Percentiles rank a stretch among this genome's conserved stretches.
phyloP scores from a whole-genome alignment of 37 sponge, comb jelly and placozoan genomes.

The Halisarca cf. caerulea region DNA sequence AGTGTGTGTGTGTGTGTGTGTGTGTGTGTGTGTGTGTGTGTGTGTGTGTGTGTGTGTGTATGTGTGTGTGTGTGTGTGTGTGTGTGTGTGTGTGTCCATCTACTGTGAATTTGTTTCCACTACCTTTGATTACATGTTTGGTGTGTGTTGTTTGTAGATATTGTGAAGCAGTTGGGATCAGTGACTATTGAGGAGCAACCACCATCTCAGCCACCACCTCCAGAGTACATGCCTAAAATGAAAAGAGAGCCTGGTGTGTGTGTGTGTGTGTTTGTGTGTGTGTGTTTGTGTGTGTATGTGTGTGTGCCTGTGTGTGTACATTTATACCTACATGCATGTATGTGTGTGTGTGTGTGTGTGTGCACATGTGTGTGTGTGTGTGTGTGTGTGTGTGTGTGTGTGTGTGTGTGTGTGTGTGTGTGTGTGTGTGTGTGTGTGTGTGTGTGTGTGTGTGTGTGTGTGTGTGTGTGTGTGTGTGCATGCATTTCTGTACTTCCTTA shows the following conservation, averaged over 20 bases:
- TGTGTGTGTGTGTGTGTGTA: too few relatives aligned
- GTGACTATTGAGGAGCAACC: neutral
- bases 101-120: neutral
- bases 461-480: too few relatives aligned
- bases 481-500: too few relatives aligned
- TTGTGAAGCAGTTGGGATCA: neutral
- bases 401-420: too few relatives aligned
- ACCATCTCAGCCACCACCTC: too few relatives aligned
- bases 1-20: too few relatives aligned
- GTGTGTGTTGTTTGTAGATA: neutral
- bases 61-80: too few relatives aligned
- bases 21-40: too few relatives aligned
- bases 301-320: slow-evolving; percentile 14
- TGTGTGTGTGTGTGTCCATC: neutral
- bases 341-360: slow-evolving; percentile 6
- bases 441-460: too few relatives aligned
- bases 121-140: neutral
- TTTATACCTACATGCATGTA: neutral
- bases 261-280: slow-evolving; percentile 40
- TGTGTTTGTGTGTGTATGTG: slow-evolving; percentile 6
- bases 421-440: too few relatives aligned
- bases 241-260: slow-evolving; percentile 22
- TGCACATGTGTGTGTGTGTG: neutral
- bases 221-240: neutral
- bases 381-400: slow-evolving; percentile 17